phyloP scores from a whole-genome alignment of 2,797 vertebrate species.

The Gymnoscopelus microlampas region DNA sequence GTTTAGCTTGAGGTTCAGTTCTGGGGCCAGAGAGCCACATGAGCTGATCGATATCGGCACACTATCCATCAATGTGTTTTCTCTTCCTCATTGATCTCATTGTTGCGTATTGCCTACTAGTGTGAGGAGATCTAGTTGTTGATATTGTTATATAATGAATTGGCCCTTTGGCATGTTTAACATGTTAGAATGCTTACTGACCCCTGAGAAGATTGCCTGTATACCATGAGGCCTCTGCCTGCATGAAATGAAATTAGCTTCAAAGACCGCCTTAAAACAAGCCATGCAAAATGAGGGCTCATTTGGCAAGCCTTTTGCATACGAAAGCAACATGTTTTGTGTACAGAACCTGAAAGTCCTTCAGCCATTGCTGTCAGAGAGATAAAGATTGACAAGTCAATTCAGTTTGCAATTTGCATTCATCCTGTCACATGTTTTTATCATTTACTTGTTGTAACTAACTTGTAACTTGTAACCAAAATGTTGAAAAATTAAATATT shows the following conservation, averaged over 20 bases:
- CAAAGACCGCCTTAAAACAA: slow-evolving; percentile 47
- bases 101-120: background rate
- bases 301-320: background rate
- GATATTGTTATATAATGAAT: slow-evolving; percentile 59
- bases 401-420: background rate
- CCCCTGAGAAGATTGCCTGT: slow-evolving; percentile 47
- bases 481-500: too few relatives aligned
- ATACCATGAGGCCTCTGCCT: slow-evolving; percentile 34
- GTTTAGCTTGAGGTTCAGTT: slow-evolving; percentile 27
- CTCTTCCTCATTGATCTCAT: slow-evolving; percentile 40
- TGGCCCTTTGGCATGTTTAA: slow-evolving; percentile 31
- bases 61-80: slow-evolving; percentile 16
- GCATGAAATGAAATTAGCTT: slow-evolving; percentile 59
- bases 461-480: too few relatives aligned
- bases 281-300: slow-evolving; percentile 18
- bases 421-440: background rate
- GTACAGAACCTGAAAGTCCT: slow-evolving; percentile 1
- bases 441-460: background rate
- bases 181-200: slow-evolving; percentile 58
- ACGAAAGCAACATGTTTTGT: slow-evolving; percentile 18
- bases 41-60: slow-evolving; percentile 43
- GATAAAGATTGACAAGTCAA: background rate
- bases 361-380: background rate
- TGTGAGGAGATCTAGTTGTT: slow-evolving; percentile 32
- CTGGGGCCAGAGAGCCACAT: slow-evolving; percentile 47